These are phyloP conservation scores for Eucera pruinosa DNA, from an alignment of 2,888 invertebrate genomes.

Conservation along the genomic window DNA sequence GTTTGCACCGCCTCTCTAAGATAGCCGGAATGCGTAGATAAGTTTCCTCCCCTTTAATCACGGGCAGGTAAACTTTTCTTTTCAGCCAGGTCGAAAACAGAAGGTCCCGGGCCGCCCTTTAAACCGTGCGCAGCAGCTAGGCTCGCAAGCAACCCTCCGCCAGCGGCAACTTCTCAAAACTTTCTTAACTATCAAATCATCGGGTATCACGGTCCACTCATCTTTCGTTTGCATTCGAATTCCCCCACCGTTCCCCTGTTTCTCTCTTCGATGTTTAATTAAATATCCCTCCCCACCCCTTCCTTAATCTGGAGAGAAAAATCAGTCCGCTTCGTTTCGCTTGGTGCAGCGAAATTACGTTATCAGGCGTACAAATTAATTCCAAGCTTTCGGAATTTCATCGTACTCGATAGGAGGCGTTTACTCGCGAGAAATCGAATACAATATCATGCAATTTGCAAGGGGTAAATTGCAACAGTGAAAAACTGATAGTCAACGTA, in stretches of 20 bases:
- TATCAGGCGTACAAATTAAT: too few relatives aligned
- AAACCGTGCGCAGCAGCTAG: conserved; percentile 15
- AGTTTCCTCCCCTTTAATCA: conserved; percentile 50
- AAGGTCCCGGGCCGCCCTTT: conserved; percentile 17
- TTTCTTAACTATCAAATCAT: conserved; percentile 52
- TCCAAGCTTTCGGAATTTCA: too few relatives aligned
- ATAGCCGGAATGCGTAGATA: conserved; percentile 46
- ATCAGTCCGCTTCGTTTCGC: too few relatives aligned
- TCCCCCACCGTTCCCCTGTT: background rate
- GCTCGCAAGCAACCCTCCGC: background rate
- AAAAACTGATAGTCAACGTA: too few relatives aligned
- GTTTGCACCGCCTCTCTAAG: conserved; percentile 10
- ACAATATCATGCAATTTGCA: too few relatives aligned
- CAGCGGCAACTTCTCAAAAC: conserved; percentile 19
- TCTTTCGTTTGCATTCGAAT: conserved; percentile 30
- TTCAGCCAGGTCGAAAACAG: conserved; percentile 42
- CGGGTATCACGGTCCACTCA: conserved; percentile 34
- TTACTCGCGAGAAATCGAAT: too few relatives aligned
- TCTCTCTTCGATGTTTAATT: too few relatives aligned
- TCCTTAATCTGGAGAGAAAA: too few relatives aligned
- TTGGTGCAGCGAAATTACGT: too few relatives aligned
- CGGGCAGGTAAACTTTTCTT: conserved; percentile 51
- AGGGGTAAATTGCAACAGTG: too few relatives aligned
- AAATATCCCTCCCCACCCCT: too few relatives aligned
- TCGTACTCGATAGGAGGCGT: too few relatives aligned